These are phyloP conservation scores for Eupristina koningsbergeri DNA, from an alignment of 1,140 invertebrate genomes.

Conservation along the genomic window DNA sequence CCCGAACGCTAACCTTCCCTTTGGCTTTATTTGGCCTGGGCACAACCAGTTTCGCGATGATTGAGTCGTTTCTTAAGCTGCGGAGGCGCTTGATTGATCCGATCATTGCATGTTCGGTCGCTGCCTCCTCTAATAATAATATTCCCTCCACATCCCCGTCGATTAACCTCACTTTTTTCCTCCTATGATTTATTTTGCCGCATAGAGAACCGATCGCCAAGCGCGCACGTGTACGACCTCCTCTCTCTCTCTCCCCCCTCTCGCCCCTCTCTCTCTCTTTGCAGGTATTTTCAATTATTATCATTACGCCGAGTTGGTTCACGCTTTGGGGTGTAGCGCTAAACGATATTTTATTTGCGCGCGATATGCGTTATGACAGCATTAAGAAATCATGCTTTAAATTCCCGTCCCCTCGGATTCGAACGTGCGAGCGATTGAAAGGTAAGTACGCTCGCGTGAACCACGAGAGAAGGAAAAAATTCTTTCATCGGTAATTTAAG, in stretches of 20 bases:
- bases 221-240: too few species aligned
- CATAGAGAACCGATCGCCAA: constrained; percentile 15
- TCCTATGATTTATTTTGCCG: constrained; percentile 18
- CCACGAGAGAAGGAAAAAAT: background rate
- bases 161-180: constrained; percentile 26
- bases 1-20: constrained; percentile 23
- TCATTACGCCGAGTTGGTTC: background rate
- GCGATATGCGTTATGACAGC: background rate
- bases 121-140: constrained; percentile 39
- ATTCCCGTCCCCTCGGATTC: background rate
- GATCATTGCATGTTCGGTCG: constrained; percentile 40
- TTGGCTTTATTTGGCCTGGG: constrained; percentile 32
- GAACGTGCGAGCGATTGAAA: background rate
- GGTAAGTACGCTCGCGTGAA: too few species aligned
- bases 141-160: constrained; percentile 22
- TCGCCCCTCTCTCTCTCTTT: background rate
- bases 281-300: background rate
- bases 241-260: background rate
- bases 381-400: background rate
- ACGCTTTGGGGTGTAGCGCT: background rate
- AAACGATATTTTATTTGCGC: background rate
- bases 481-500: background rate
- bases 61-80: constrained; percentile 43
- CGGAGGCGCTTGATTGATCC: constrained; percentile 46
- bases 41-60: constrained; percentile 43